Evolutionary conservation across 2,113 vertebrate genomes (phyloP).

Genomic region (Bombycilla garrulus): DNA sequence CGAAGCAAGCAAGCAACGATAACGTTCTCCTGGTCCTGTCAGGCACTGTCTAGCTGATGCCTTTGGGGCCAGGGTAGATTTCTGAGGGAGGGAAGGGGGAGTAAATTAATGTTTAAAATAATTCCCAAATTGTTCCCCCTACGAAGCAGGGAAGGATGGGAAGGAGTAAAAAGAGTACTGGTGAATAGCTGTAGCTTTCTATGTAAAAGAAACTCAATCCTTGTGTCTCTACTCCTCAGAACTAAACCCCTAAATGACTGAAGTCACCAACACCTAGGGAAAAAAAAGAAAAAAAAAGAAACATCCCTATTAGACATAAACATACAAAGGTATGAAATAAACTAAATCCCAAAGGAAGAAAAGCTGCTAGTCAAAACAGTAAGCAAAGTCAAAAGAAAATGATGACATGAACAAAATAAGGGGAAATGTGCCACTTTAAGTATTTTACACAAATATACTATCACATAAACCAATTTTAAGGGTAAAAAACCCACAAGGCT

Average conservation of each 20-base stretch:
- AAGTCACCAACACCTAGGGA: constrained; percentile 45
- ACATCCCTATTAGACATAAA: constrained; percentile 1
- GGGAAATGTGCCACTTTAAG: not conserved
- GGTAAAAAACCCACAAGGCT: not conserved
- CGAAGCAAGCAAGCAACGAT: not conserved
- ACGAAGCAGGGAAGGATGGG: not conserved
- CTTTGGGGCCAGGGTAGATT: not conserved
- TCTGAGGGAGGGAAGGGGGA: not conserved
- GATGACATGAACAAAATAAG: not conserved
- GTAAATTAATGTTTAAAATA: not conserved
- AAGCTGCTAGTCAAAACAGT: not conserved
- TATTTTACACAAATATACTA: not conserved
- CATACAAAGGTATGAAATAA: not conserved
- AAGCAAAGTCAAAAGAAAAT: not conserved
- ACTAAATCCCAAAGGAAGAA: not conserved
- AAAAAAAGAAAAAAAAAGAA: not conserved
- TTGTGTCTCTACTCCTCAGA: not conserved
- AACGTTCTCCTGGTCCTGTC: not conserved
- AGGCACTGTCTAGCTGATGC: not conserved
- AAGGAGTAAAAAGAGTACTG: not conserved
- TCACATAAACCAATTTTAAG: not conserved
- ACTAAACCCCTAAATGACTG: constrained; percentile 5
- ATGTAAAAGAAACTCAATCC: not conserved
- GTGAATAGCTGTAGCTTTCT: not conserved
- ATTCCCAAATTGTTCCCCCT: not conserved